A percentile compares a stretch with the other conserved stretches of the same genome.
phyloP scores from a whole-genome alignment of 2,888 invertebrate genomes.

The Nephrotoma guestfalica region DNA sequence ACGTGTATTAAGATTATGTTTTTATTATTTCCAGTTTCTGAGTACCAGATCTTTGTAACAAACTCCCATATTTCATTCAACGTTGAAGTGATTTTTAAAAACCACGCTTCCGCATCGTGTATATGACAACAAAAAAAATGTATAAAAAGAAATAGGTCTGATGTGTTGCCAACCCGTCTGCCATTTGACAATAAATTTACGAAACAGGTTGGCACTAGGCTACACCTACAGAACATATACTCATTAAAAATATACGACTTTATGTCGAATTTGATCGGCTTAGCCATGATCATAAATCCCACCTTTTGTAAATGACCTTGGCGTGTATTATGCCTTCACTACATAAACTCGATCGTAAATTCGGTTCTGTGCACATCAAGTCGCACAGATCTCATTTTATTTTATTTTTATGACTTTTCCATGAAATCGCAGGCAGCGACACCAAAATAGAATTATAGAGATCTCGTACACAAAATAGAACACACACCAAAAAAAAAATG shows the following conservation, averaged over 20 bases:
- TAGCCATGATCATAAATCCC: too few species aligned
- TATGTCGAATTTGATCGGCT: too few species aligned
- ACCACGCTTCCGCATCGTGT: too few species aligned
- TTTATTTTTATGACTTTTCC: not conserved
- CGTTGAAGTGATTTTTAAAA: too few species aligned
- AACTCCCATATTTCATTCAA: too few species aligned
- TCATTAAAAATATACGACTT: too few species aligned
- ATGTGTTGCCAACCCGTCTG: not conserved
- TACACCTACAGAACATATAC: not conserved
- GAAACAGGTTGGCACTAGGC: not conserved
- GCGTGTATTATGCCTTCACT: not conserved
- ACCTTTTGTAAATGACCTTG: not conserved
- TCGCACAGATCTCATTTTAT: not conserved
- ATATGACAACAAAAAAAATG: too few species aligned
- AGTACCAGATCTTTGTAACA: too few species aligned
- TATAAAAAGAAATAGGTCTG: not conserved
- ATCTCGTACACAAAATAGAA: not conserved
- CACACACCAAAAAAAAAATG: not conserved
- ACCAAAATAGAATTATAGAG: not conserved
- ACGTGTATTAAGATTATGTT: too few species aligned
- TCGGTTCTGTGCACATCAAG: not conserved
- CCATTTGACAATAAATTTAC: not conserved
- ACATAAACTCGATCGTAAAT: not conserved
- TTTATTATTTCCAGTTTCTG: too few species aligned
- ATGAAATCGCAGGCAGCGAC: not conserved